Percentiles rank a stretch among this genome's conserved stretches.
Conservation (phyloP, 2,888 invertebrate genomes). For the Anagyrus pseudococci region DNA sequence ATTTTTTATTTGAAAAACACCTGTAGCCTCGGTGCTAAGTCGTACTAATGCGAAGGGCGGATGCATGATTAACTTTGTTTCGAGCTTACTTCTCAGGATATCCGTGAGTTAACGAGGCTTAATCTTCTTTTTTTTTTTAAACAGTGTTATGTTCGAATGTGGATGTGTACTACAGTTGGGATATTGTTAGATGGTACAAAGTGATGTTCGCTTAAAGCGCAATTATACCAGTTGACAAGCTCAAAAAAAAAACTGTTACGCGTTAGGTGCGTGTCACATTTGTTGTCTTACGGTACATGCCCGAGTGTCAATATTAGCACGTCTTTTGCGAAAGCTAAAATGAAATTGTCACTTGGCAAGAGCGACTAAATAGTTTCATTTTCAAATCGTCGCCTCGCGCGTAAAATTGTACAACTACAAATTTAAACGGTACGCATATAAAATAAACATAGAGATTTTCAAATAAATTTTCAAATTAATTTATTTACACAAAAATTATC, state of each 20-base stretch:
- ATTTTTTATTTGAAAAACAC: conserved; percentile 10
- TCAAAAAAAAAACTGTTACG: background rate
- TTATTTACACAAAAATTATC: background rate
- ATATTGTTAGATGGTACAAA: too few species aligned
- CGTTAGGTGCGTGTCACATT: conserved; percentile 25
- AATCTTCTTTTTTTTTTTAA: background rate
- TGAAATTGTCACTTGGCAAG: conserved; percentile 31
- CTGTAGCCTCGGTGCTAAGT: conserved; percentile 49
- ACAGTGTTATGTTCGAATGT: background rate
- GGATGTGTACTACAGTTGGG: background rate
- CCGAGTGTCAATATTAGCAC: conserved; percentile 54
- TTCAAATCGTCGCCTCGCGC: background rate
- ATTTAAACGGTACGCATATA: background rate
- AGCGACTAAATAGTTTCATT: background rate
- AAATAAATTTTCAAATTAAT: too few species aligned
- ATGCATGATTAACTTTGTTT: background rate
- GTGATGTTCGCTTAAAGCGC: too few species aligned
- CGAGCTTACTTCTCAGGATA: background rate
- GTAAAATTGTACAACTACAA: background rate
- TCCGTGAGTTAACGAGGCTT: too few species aligned
- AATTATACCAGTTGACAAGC: too few species aligned
- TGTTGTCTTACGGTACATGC: conserved; percentile 53
- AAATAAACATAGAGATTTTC: too few species aligned
- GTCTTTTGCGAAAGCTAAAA: conserved; percentile 48
- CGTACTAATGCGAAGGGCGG: background rate